Evolutionary conservation across 2,113 vertebrate species (phyloP).

Genomic region (Thermophis baileyi): DNA sequence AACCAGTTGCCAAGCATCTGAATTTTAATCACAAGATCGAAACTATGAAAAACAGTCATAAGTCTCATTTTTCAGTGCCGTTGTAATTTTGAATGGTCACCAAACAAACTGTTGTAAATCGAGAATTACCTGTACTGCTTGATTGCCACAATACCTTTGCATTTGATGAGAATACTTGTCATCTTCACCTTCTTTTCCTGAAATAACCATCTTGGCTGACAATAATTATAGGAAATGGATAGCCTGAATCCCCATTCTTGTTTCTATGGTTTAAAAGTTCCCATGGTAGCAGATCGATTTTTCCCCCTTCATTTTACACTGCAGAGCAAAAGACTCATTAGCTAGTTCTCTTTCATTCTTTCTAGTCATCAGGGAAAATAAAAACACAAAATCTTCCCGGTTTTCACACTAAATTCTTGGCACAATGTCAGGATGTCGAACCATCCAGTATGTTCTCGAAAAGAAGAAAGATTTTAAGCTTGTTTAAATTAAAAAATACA

Average conservation of each 20-base stretch:
- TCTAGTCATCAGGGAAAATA: background rate
- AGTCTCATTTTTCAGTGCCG: no score
- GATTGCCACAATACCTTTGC: background rate
- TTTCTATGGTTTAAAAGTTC: background rate
- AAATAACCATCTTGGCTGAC: background rate
- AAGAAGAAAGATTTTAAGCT: background rate
- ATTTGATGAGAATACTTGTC: background rate
- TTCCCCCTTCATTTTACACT: background rate
- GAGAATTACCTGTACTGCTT: background rate
- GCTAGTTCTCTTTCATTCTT: background rate
- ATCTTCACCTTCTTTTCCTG: no score
- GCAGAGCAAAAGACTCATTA: background rate
- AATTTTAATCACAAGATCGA: no score
- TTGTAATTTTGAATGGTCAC: no score
- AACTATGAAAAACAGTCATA: no score
- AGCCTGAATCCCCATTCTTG: background rate
- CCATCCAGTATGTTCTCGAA: constrained; percentile 16
- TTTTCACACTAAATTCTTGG: background rate
- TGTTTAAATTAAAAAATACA: constrained; percentile 1
- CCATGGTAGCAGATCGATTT: background rate
- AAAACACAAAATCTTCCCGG: background rate
- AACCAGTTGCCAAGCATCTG: no score
- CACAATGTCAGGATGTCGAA: background rate
- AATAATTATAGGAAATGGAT: background rate
- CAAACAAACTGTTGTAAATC: no score